Percentiles rank a stretch among this genome's conserved stretches.
phyloP scores from a whole-genome alignment of 2,113 vertebrate species.

The Apeltes quadracus region DNA sequence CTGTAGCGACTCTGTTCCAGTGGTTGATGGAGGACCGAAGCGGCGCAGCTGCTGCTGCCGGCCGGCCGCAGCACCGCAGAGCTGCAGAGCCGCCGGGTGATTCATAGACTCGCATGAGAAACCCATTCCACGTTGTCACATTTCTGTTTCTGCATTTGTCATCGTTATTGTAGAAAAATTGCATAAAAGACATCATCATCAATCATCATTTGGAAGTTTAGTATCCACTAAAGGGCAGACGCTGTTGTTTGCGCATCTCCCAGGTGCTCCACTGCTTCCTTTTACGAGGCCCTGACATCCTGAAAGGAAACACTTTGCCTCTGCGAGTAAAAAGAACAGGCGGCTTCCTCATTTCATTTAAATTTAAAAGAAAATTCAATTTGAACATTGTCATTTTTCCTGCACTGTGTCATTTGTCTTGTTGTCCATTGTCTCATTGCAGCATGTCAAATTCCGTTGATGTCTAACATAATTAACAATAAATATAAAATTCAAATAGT shows the following conservation, averaged over 20 bases:
- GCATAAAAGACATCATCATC: background rate
- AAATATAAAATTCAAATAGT: no score
- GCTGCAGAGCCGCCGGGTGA: background rate
- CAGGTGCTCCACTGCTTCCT: background rate
- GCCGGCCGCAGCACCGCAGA: background rate
- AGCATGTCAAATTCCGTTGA: no score
- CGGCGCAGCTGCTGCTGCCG: background rate
- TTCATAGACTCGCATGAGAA: background rate
- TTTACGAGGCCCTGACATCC: background rate
- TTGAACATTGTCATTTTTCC: no score
- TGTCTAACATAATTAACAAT: no score
- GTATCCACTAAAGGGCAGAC: background rate
- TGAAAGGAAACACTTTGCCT: no score
- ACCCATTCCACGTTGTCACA: background rate
- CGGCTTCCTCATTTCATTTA: background rate
- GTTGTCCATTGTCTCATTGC: no score
- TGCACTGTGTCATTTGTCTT: no score
- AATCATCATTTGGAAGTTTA: background rate
- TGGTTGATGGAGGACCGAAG: background rate
- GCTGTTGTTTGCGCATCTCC: background rate
- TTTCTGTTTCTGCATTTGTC: background rate
- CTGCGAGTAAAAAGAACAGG: background rate
- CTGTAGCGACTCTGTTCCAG: background rate
- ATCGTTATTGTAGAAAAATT: background rate
- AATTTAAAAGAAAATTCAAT: no score